phyloP scores from a whole-genome alignment of 1,140 invertebrate species.

The Neodiprion pinetum region DNA sequence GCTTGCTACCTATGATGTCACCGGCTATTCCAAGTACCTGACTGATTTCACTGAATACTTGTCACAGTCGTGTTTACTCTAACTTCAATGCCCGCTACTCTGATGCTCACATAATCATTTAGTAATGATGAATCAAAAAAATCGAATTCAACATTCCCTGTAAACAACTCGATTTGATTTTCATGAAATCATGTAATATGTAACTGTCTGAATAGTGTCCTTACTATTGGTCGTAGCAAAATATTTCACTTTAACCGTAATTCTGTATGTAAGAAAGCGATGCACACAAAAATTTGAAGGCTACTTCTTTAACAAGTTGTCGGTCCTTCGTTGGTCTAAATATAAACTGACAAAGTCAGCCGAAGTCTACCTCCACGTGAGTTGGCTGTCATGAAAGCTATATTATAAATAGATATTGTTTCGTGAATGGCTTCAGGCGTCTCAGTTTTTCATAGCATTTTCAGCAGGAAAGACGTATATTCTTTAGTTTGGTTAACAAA shows the following conservation, averaged over 20 bases:
- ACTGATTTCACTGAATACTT: conserved; percentile 1
- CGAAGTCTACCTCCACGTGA: not conserved
- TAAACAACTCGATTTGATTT: no score
- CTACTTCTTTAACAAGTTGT: not conserved
- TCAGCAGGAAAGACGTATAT: not conserved
- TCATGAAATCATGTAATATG: no score
- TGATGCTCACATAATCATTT: no score
- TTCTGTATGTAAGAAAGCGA: no score
- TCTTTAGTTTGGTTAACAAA: no score
- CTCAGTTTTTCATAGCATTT: not conserved
- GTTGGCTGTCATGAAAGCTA: not conserved
- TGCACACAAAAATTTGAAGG: no score
- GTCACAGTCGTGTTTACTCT: not conserved
- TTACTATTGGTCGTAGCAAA: no score
- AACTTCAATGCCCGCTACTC: no score
- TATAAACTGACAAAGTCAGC: not conserved
- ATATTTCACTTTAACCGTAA: no score
- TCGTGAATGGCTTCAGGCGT: not conserved
- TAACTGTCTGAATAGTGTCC: no score
- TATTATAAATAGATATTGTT: not conserved
- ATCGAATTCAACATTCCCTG: no score
- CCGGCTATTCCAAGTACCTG: conserved; percentile 8
- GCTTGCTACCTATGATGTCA: conserved; percentile 21
- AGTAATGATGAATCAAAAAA: no score
- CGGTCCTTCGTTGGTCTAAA: not conserved